Conservation (phyloP, 2,888 invertebrate genomes). For the Ichneumoninae sp. region DNA sequence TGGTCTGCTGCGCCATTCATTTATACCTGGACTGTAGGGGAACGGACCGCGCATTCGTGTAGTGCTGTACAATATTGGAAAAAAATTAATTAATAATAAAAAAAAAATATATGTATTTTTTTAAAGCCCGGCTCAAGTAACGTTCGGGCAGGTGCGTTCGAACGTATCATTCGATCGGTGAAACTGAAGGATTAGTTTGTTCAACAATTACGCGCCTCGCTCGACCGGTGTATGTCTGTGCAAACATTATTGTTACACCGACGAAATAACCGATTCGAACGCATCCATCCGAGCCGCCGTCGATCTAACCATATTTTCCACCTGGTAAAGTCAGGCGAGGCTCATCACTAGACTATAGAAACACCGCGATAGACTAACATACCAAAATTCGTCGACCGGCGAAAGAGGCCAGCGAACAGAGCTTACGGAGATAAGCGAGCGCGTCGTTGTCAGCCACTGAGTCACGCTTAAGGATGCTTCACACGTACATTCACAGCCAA, state of each 20-base stretch:
- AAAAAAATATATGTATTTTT: not conserved
- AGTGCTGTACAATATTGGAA: not conserved
- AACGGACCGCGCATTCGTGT: not conserved
- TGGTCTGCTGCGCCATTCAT: not conserved
- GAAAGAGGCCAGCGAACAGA: slow-evolving; percentile 32
- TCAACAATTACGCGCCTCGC: not conserved
- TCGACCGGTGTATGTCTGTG: not conserved
- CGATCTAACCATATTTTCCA: not conserved
- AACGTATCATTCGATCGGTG: not conserved
- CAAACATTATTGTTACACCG: not conserved
- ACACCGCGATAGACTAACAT: not conserved
- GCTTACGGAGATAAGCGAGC: slow-evolving; percentile 69
- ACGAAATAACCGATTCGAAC: not conserved
- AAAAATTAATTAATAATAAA: not conserved
- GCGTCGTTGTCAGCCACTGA: slow-evolving; percentile 67
- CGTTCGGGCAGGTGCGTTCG: not conserved
- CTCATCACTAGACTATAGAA: not conserved
- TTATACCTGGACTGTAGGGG: not conserved
- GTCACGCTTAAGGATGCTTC: slow-evolving; percentile 54
- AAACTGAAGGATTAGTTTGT: not conserved
- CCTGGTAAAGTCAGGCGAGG: not conserved
- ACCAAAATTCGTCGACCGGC: slow-evolving; percentile 14
- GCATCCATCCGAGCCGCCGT: not conserved
- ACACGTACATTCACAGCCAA: not conserved
- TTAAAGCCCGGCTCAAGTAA: not conserved